A percentile compares a stretch with the other conserved stretches of the same genome.
Conservation (phyloP, 2,797 vertebrate species). For the Acipenser oxyrinchus region DNA sequence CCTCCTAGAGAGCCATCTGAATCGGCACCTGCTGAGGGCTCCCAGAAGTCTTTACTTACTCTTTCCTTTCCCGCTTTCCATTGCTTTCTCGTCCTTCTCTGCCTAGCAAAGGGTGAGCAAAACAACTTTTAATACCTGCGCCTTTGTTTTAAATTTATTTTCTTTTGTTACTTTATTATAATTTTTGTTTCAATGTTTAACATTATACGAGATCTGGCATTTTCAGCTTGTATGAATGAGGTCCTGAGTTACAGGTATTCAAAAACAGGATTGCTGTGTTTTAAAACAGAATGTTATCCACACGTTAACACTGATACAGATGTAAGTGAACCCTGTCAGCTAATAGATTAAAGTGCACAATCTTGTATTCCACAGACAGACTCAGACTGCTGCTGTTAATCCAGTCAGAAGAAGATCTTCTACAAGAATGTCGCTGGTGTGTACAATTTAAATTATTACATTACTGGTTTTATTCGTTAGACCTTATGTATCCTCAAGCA, state of each 20-base stretch:
- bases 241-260: neutral
- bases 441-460: slow-evolving; percentile 12
- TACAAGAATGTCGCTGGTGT: slow-evolving; percentile 88
- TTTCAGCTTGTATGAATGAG: neutral
- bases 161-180: slow-evolving; percentile 19
- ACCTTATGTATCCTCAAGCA: no score
- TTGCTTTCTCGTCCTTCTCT: slow-evolving; percentile 82
- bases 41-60: slow-evolving; percentile 83
- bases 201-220: neutral
- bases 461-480: neutral
- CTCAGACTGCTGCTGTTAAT: slow-evolving; percentile 74
- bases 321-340: no score
- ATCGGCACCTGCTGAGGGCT: slow-evolving; percentile 69
- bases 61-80: slow-evolving; percentile 83
- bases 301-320: no score
- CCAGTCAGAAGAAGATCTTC: slow-evolving; percentile 82
- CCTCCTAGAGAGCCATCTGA: slow-evolving; percentile 76
- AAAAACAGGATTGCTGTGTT: neutral
- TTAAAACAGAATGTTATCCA: neutral
- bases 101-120: slow-evolving; percentile 79
- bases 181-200: neutral
- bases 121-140: slow-evolving; percentile 32
- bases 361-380: slow-evolving; percentile 65
- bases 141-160: slow-evolving; percentile 25
- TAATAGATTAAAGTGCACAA: no score